Conservation (phyloP, 2,113 vertebrate species). For the Cavia aperea region DNA sequence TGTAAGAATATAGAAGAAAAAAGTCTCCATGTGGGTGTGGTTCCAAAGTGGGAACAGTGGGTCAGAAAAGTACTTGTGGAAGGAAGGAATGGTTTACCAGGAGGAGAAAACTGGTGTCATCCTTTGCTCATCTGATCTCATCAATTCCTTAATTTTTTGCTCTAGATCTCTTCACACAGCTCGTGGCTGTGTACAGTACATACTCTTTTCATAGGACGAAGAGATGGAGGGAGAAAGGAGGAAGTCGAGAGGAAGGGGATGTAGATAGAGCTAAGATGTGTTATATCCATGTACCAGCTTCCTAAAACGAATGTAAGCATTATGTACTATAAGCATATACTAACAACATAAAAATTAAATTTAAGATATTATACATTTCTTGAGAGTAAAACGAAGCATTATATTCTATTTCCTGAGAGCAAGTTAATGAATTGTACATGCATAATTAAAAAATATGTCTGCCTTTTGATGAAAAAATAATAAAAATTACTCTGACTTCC, state of each 20-base stretch:
- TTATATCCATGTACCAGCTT: neutral
- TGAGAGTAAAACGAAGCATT: neutral
- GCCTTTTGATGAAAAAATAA: neutral
- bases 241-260: neutral
- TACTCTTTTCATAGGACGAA: neutral
- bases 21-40: neutral
- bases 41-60: rapidly evolving
- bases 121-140: neutral
- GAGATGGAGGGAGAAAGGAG: neutral
- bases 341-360: neutral
- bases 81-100: neutral
- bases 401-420: neutral
- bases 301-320: neutral
- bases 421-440: neutral
- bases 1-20: neutral
- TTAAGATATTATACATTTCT: neutral
- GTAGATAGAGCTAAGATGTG: neutral
- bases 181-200: neutral
- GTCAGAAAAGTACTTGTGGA: neutral
- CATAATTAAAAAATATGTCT: neutral
- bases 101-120: neutral
- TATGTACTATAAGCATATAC: neutral
- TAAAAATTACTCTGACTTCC: neutral
- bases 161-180: neutral
- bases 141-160: neutral